These are phyloP conservation scores for Psittacula echo DNA, from an alignment of 2,797 vertebrate genomes.

Conservation along the genomic window DNA sequence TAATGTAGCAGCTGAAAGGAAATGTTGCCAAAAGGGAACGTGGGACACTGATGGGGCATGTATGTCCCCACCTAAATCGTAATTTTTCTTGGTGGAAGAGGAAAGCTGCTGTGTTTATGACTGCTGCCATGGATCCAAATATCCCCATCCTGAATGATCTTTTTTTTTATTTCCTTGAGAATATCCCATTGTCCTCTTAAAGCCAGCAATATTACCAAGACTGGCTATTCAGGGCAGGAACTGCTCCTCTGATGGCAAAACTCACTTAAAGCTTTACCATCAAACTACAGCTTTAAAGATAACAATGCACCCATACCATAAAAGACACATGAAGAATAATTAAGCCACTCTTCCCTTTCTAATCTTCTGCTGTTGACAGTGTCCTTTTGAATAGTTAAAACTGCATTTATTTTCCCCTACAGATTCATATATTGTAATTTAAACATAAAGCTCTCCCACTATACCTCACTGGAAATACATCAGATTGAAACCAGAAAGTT, in stretches of 20 bases:
- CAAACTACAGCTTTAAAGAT: background rate
- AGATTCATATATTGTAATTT: background rate
- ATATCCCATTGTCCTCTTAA: background rate
- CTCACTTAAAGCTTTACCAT: background rate
- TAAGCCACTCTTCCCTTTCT: background rate
- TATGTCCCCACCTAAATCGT: background rate
- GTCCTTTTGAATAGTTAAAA: background rate
- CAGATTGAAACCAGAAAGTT: background rate
- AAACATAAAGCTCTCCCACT: background rate
- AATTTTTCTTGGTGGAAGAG: background rate
- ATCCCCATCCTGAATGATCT: background rate
- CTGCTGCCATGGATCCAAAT: conserved; percentile 29
- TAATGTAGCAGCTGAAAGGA: background rate
- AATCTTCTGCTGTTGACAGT: background rate
- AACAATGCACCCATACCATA: background rate
- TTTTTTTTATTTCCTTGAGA: background rate
- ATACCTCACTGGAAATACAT: background rate
- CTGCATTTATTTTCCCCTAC: background rate
- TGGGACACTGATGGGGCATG: background rate
- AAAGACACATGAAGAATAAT: background rate
- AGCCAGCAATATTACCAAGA: background rate
- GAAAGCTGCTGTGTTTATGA: background rate
- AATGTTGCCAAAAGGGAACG: background rate
- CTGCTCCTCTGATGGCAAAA: background rate
- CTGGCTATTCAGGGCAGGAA: background rate